Percentiles rank a stretch among this genome's conserved stretches.
Evolutionary conservation across 2,113 vertebrate genomes (phyloP).

Genomic region (Caracal caracal): DNA sequence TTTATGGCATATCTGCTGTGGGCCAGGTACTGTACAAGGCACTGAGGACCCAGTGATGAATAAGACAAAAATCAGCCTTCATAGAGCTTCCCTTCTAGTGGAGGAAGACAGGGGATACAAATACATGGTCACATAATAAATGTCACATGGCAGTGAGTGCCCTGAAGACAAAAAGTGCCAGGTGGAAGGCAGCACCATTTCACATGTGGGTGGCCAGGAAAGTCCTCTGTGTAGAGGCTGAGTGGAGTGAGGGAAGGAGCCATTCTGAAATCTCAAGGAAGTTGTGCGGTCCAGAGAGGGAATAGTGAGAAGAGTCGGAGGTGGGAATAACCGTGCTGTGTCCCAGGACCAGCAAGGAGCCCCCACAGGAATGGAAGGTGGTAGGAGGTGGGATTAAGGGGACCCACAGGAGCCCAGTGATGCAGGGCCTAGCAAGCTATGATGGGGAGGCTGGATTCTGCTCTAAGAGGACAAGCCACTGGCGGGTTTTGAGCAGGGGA

Average conservation of each 20-base stretch:
- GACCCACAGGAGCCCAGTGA: neutral
- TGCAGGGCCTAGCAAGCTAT: fast-evolving
- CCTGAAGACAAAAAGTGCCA: neutral
- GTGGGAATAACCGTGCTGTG: neutral
- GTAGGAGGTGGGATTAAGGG: neutral
- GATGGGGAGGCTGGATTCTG: neutral
- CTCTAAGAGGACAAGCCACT: neutral
- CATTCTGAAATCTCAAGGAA: neutral
- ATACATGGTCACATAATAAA: neutral
- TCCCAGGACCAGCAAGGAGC: neutral
- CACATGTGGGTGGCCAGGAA: neutral
- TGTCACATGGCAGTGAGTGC: neutral
- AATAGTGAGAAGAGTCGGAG: neutral
- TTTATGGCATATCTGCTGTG: neutral
- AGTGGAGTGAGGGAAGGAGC: neutral
- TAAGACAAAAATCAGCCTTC: neutral
- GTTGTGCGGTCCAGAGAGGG: neutral
- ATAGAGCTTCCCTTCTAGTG: neutral
- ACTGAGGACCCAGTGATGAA: neutral
- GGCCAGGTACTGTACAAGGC: neutral
- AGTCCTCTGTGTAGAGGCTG: neutral
- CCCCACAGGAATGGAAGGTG: neutral
- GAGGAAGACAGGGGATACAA: too few relatives aligned
- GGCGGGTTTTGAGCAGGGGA: neutral
- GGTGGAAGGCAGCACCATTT: neutral